phyloP scores from a whole-genome alignment of 2,888 invertebrate genomes.

The Carcina quercana region DNA sequence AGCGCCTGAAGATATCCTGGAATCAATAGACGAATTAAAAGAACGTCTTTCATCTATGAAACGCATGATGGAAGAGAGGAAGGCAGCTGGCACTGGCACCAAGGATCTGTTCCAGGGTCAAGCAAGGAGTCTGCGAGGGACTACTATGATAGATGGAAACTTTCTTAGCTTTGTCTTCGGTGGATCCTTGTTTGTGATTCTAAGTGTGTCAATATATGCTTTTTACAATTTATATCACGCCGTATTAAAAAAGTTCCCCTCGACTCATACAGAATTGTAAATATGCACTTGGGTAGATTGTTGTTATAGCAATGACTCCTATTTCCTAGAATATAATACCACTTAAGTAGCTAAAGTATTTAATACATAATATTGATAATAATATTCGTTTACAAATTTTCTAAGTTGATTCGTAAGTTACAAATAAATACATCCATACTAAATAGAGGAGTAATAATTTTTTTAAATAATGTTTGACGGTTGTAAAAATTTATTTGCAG shows the following conservation, averaged over 20 bases:
- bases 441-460: too few species aligned
- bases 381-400: too few species aligned
- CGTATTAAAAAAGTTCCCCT: conserved; percentile 87
- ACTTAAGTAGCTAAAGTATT: too few species aligned
- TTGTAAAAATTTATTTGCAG: too few species aligned
- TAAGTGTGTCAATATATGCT: conserved; percentile 88
- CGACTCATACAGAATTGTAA: conserved; percentile 87
- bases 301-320: too few species aligned
- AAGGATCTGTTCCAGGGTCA: conserved; percentile 64
- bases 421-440: too few species aligned
- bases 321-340: too few species aligned
- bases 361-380: too few species aligned
- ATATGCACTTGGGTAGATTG: too few species aligned
- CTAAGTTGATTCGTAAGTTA: too few species aligned
- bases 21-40: conserved; percentile 88
- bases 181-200: conserved; percentile 83
- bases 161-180: conserved; percentile 90
- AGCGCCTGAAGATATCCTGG: conserved; percentile 67
- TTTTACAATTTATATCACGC: conserved; percentile 81
- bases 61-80: conserved; percentile 84
- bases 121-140: conserved; percentile 60
- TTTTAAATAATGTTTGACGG: too few species aligned
- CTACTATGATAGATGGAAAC: conserved; percentile 86
- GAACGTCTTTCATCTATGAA: conserved; percentile 87
- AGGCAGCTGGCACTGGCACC: conserved; percentile 61